Base-by-base conservation (phyloP, 2,113 vertebrate genomes). In the Istiophorus platypterus region DNA sequence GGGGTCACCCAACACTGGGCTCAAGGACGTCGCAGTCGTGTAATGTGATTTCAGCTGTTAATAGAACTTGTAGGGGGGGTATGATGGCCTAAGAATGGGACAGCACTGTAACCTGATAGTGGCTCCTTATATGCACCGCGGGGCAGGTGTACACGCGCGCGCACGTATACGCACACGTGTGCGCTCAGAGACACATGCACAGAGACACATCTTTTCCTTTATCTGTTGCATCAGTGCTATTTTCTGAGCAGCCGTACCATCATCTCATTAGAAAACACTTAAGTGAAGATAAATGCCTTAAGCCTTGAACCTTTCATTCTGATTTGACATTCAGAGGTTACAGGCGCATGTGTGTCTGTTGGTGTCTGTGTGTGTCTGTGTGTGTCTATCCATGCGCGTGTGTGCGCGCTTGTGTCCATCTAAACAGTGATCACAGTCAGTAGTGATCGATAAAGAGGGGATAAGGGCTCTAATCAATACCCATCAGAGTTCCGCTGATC, bases 401-500 rank as follows among this genome's bases (percentile, higher is more conserved):
- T n/a, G n/a, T n/a, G n/a, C n/a, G n/a, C n/a, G n/a, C n/a, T n/a
- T n/a, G n/a, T n/a, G n/a, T n/a, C n/a, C n/a, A 51, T 82, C 65
- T 88, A 49, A 91, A 80, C 82, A 82, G 91, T 93, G 89, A 93
- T 91, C 83, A 91, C 87, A 90, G 88, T 88, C 79, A 54, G 82
- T 37, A 27, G 58, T 49, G 84, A 82, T 88, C 72, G 66, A 84
- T 91, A 24, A 65, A 78, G 86, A 88, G 83, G 80, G 87, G 88
- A 92, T 89, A 78, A 86, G 87, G 65, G 75, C 90, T 91, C 88
- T 88, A 92, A 94, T 94, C 94, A 95, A 96, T 96, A 95, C 86
- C 92, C 89, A 90, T 93, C 91, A 95, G 95, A 94, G 91, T 91
- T 92, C 91, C 66, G 82, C 93, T 94, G 92, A 93, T 98, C 82